These are phyloP conservation scores for Myotis findleyi DNA, from an alignment of 2,797 vertebrate genomes.

Conservation along the genomic window DNA sequence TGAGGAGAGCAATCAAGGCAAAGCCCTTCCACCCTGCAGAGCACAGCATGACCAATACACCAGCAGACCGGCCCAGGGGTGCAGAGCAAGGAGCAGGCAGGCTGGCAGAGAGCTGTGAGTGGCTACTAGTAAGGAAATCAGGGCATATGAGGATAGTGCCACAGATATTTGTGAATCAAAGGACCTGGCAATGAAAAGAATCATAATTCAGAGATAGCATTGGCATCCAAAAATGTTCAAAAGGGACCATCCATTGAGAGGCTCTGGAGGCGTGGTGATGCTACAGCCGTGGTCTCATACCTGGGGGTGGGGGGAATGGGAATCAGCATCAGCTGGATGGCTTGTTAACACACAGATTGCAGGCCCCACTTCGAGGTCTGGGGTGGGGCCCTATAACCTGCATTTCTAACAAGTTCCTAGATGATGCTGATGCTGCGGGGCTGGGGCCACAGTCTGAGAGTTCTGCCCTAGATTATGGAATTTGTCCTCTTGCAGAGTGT, in stretches of 20 bases:
- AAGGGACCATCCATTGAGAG: neutral
- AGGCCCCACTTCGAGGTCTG: too few relatives aligned
- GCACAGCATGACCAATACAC: fast-evolving
- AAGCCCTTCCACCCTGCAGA: neutral
- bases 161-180: neutral
- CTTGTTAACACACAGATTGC: neutral
- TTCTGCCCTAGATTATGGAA: neutral
- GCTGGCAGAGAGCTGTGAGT: neutral
- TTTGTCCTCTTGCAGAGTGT: neutral
- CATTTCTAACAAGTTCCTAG: neutral
- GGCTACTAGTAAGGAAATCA: neutral
- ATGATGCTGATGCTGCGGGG: too few relatives aligned
- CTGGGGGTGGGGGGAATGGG: neutral
- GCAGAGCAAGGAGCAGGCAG: neutral
- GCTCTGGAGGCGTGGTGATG: neutral
- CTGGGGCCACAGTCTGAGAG: neutral
- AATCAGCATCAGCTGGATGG: neutral
- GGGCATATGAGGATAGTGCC: neutral
- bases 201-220: neutral
- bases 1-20: neutral
- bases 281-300: neutral
- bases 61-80: too few relatives aligned
- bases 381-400: neutral
- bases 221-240: neutral
- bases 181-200: neutral